A percentile compares a stretch with the other conserved stretches of the same genome.
Evolutionary conservation across 92 coral and sea anemone genomes (phyloP).

Genomic region (Palythoa grandiflora): DNA sequence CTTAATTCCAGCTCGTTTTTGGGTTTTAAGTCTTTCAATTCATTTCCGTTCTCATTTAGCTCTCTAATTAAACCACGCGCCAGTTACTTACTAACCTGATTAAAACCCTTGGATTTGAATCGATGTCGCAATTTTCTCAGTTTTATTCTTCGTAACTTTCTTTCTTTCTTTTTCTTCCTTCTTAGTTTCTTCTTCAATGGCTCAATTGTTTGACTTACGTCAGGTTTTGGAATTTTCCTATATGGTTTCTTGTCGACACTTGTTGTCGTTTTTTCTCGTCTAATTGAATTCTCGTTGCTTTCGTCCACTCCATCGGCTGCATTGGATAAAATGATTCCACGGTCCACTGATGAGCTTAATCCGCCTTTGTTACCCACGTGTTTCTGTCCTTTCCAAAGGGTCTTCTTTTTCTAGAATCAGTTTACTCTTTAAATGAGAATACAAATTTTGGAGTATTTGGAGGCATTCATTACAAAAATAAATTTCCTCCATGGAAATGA

Average conservation of each 20-base stretch:
- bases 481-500: background rate
- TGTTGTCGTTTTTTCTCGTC: background rate
- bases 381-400: background rate
- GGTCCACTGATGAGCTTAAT: slow-evolving; percentile 10
- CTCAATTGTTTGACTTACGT: background rate
- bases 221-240: background rate
- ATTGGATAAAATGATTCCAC: slow-evolving; percentile 15
- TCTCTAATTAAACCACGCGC: background rate
- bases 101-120: background rate
- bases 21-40: background rate
- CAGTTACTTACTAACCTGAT: slow-evolving; percentile 12
- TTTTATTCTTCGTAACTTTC: background rate
- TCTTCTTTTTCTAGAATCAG: slow-evolving; percentile 27
- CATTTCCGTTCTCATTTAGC: background rate
- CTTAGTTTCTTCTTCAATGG: slow-evolving; percentile 15
- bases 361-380: slow-evolving; percentile 22
- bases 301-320: slow-evolving; percentile 8
- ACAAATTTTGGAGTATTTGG: background rate
- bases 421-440: background rate
- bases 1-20: too few species aligned
- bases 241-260: background rate
- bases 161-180: slow-evolving; percentile 9
- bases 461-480: background rate
- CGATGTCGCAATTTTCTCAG: slow-evolving; percentile 17
- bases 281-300: background rate